Evolutionary conservation across 2,797 vertebrate genomes (phyloP).

Genomic region (Manis javanica): DNA sequence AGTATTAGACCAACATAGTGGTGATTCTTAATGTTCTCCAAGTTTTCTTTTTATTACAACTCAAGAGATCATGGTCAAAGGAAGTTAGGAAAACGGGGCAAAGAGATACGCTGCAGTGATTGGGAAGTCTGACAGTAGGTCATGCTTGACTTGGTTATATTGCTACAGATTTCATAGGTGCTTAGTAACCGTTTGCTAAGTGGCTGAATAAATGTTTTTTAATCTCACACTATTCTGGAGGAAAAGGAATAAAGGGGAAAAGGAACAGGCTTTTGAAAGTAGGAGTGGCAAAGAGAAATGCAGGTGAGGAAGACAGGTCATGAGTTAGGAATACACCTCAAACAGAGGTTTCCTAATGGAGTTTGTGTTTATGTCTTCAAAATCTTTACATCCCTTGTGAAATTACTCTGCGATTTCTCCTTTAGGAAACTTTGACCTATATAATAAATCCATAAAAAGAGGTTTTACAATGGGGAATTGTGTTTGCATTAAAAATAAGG

Average conservation of each 20-base stretch:
- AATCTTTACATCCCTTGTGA: background rate
- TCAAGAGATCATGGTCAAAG: background rate
- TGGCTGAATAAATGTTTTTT: background rate
- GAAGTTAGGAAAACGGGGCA: background rate
- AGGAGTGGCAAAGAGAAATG: background rate
- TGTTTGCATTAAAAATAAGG: constrained; percentile 65
- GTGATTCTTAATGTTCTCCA: background rate
- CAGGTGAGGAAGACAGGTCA: background rate
- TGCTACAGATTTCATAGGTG: background rate
- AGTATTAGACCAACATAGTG: background rate
- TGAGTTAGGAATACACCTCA: background rate
- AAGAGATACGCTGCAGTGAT: background rate
- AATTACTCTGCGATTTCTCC: background rate
- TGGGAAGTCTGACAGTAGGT: background rate
- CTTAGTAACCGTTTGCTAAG: background rate
- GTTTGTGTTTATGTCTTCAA: background rate
- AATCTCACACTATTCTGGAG: background rate
- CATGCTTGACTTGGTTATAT: background rate
- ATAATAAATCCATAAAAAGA: constrained; percentile 43
- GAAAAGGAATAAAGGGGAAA: background rate
- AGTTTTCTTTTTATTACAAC: background rate
- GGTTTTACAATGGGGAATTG: constrained; percentile 59
- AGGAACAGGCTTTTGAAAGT: background rate
- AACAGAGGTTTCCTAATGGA: background rate
- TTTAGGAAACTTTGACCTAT: constrained; percentile 22